These are phyloP conservation scores for Petrophora chlorosata DNA, from an alignment of 2,888 invertebrate species.

Conservation along the genomic window DNA sequence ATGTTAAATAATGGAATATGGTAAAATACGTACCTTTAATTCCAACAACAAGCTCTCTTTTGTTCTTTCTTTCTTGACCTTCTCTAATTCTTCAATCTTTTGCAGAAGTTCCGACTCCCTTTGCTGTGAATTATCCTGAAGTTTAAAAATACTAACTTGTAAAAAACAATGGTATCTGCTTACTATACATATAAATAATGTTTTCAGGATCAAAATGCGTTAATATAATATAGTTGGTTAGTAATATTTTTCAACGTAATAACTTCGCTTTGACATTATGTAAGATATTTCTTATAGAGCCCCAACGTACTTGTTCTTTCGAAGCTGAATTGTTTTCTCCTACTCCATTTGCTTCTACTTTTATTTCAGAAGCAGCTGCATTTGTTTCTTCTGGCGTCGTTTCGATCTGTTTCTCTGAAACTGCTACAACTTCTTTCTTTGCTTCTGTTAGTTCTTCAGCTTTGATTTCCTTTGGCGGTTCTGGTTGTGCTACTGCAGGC, in stretches of 20 bases:
- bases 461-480: slow-evolving; percentile 16
- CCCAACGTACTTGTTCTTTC: slow-evolving; percentile 21
- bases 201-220: no score
- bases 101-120: slow-evolving; percentile 68
- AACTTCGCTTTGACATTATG: no score
- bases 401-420: slow-evolving; percentile 2
- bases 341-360: slow-evolving; percentile 13
- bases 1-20: no score
- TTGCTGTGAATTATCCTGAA: slow-evolving; percentile 68
- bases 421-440: slow-evolving; percentile 20
- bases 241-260: no score
- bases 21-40: slow-evolving; percentile 69
- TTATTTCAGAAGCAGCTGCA: slow-evolving; percentile 3
- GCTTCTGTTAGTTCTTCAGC: slow-evolving; percentile 22
- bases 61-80: slow-evolving; percentile 60
- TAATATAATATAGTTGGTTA: no score
- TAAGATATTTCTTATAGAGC: no score
- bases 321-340: slow-evolving; percentile 13
- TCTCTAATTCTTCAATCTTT: slow-evolving; percentile 71
- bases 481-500: slow-evolving; percentile 1
- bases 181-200: background rate
- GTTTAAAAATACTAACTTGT: slow-evolving; percentile 1
- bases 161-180: background rate
- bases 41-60: slow-evolving; percentile 65
- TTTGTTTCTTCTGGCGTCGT: slow-evolving; percentile 1